phyloP scores from a whole-genome alignment of 2,888 invertebrate species.

The Laspeyria flexula region DNA sequence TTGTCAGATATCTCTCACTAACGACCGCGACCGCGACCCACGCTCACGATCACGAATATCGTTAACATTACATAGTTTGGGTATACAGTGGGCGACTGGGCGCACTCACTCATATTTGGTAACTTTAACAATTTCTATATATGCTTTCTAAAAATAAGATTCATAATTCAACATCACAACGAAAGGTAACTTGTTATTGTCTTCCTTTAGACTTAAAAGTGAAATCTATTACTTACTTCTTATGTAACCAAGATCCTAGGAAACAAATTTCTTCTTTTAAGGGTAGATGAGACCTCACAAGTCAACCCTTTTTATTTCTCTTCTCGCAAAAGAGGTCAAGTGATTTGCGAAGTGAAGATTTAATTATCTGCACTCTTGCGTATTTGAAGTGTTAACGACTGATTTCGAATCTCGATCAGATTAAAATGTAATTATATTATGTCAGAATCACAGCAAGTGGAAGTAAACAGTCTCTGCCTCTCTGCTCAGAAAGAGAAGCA shows the following conservation, averaged over 20 bases:
- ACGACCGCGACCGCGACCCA: no score
- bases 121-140: slow-evolving; percentile 18
- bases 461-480: no score
- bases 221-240: neutral
- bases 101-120: slow-evolving; percentile 31
- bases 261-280: no score
- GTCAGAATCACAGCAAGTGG: no score
- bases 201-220: neutral
- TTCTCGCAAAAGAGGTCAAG: neutral
- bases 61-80: slow-evolving; percentile 29
- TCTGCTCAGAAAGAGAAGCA: no score
- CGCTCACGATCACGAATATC: slow-evolving; percentile 37
- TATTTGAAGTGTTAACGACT: neutral
- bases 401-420: neutral
- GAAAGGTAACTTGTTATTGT: neutral
- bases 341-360: neutral
- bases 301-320: neutral
- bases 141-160: slow-evolving; percentile 18
- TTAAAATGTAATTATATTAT: neutral
- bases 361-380: neutral
- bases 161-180: slow-evolving; percentile 1
- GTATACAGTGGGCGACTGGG: slow-evolving; percentile 11
- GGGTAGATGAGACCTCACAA: no score
- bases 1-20: slow-evolving; percentile 34
- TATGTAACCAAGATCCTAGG: no score